Evolutionary conservation across 2,113 vertebrate genomes (phyloP).

Genomic region (Peromyscus maniculatus): DNA sequence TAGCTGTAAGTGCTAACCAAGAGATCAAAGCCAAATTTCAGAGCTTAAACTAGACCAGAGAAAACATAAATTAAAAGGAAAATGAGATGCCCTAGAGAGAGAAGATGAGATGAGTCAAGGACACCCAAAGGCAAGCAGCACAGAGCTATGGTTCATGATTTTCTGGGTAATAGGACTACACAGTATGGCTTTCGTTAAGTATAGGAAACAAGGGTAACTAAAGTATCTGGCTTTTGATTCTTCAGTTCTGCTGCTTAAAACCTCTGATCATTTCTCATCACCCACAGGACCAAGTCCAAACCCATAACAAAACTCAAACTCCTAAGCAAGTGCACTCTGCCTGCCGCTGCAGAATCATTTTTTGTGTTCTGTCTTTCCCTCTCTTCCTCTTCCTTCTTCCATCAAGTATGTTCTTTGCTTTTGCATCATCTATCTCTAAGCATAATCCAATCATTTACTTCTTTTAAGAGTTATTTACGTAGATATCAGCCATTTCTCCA

Average conservation of each 20-base stretch:
- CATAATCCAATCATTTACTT: neutral
- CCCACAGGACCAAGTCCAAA: neutral
- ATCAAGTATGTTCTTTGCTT: neutral
- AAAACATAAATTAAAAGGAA: neutral
- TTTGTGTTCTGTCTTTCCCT: neutral
- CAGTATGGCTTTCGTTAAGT: neutral
- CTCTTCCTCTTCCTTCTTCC: neutral
- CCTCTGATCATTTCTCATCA: neutral
- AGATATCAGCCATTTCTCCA: too few species aligned
- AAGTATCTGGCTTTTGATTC: neutral
- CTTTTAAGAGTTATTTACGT: neutral
- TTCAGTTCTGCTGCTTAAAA: neutral
- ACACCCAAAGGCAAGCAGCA: neutral
- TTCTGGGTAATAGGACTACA: neutral
- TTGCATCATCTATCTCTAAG: neutral
- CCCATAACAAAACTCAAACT: conserved; percentile 21
- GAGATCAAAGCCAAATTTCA: neutral
- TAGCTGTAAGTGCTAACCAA: neutral
- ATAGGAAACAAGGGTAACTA: neutral
- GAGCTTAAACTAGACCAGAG: neutral
- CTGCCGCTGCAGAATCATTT: neutral
- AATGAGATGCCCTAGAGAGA: neutral
- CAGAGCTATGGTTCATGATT: neutral
- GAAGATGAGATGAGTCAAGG: neutral
- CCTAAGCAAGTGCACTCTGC: neutral